Percentiles rank a stretch among this genome's conserved stretches.
These are phyloP conservation scores for Aphelenchoides bicaudatus DNA, from an alignment of 2,888 invertebrate species.

Conservation along the genomic window DNA sequence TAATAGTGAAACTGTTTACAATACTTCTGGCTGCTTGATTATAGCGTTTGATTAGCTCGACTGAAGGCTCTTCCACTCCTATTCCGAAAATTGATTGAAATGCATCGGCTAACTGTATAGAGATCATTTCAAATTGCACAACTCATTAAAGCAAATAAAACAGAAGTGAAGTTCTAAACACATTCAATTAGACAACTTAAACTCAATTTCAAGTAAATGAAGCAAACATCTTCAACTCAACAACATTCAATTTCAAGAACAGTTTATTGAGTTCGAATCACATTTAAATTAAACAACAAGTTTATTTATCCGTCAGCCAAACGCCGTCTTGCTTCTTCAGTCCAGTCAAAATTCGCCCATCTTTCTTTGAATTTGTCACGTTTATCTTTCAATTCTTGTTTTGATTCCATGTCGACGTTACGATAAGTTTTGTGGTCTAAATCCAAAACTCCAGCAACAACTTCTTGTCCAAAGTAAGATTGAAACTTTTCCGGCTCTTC, in stretches of 20 bases:
- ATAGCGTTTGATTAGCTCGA: not conserved
- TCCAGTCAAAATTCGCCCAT: constrained; percentile 41
- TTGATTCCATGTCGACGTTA: constrained; percentile 73
- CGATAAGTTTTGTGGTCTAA: constrained; percentile 77
- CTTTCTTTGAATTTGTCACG: constrained; percentile 22
- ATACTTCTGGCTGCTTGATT: not conserved
- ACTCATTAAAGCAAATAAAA: no score
- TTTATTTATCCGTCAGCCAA: no score
- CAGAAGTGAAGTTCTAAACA: no score
- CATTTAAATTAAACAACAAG: no score
- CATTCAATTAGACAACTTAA: no score
- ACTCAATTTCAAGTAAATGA: no score
- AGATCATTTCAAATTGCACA: no score
- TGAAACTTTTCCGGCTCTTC: constrained; percentile 81
- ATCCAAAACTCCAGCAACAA: constrained; percentile 89
- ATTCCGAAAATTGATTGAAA: not conserved
- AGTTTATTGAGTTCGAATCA: not conserved
- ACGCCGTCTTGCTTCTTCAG: constrained; percentile 28
- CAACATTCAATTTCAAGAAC: not conserved
- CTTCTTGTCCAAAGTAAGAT: constrained; percentile 75
- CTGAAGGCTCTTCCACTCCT: not conserved
- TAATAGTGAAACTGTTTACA: constrained; percentile 8
- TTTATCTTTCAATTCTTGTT: constrained; percentile 66
- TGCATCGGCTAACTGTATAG: no score
- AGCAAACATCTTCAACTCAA: not conserved